A percentile compares a stretch with the other conserved stretches of the same genome.
Conservation (phyloP, 2,113 vertebrate species). For the Phalacrocorax brasilianus region DNA sequence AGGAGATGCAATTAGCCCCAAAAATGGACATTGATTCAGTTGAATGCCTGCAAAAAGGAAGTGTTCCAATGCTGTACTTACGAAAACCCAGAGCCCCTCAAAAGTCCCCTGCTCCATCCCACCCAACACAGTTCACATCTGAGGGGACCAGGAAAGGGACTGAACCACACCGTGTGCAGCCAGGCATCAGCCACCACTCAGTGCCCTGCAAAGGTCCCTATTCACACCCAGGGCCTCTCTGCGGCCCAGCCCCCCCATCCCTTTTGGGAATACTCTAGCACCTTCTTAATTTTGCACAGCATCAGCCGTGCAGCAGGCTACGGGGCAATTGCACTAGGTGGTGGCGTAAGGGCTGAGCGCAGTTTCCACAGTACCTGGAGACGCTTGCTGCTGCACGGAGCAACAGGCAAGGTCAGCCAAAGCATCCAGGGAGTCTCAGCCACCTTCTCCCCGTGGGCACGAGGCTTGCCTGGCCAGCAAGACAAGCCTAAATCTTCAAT, state of each 20-base stretch:
- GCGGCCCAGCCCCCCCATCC: accelerated
- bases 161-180: accelerated
- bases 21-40: background rate
- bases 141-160: background rate
- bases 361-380: accelerated
- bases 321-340: accelerated
- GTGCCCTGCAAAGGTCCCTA: background rate
- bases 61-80: accelerated
- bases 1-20: background rate
- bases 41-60: background rate
- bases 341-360: background rate
- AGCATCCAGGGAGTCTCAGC: background rate
- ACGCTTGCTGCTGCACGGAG: background rate
- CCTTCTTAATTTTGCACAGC: background rate
- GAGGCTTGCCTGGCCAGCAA: background rate
- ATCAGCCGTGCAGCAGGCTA: background rate
- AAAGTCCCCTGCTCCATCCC: background rate
- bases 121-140: background rate
- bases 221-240: background rate
- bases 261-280: background rate
- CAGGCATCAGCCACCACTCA: background rate
- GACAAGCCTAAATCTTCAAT: background rate
- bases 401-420: background rate
- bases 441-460: background rate
- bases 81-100: background rate